Evolutionary conservation across 1,140 invertebrate genomes (phyloP), one percentile per base, ranked within the genome.

Genomic region (Spodoptera litura): DNA sequence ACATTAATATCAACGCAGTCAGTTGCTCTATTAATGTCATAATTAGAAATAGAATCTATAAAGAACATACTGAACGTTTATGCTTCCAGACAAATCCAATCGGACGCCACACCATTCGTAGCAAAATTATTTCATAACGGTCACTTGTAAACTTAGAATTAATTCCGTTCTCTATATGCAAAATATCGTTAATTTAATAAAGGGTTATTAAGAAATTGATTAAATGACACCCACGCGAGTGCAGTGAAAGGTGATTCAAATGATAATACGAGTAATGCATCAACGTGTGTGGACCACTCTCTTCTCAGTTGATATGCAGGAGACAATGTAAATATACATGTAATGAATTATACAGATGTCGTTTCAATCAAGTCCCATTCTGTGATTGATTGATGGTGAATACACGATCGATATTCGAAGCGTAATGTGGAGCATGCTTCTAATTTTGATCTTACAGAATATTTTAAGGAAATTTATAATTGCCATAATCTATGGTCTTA

Each of bases 1-100:
- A 9, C 64, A 68, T 68, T 35, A 68, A 68, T 68, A 15, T 13
- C 27, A 44, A 71, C 52, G 53, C 51, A 52, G 13, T 20, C 53
- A 38, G 68, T 55, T 38, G 52, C 52, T 38, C 68, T 20, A 71
- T 56, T 55, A 71, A 71, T 71, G 68, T 71, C 68, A 71, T 71
- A 71, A 71, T 71, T 71, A 71, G 51, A 71, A 71, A 71, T 53
- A 70, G 49, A 12, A 53, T 31, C 66, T 25, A 71, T 55, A 71
- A 71, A 71, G 31, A 27, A 53, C 12, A 8, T 49, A 12, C 11
- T 51, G 66, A 52, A 68, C 64, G 44, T 51, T 55, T n/a, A 15
- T 55, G 15, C 12, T 15, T n/a, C 15, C 49, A 15, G 12, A 52
- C 66, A 53, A 52, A 71, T 11, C 10, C 20, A n/a, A 55, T 20